phyloP scores from a whole-genome alignment of 2,797 vertebrate species.

The Dendrocincla tyrannina region DNA sequence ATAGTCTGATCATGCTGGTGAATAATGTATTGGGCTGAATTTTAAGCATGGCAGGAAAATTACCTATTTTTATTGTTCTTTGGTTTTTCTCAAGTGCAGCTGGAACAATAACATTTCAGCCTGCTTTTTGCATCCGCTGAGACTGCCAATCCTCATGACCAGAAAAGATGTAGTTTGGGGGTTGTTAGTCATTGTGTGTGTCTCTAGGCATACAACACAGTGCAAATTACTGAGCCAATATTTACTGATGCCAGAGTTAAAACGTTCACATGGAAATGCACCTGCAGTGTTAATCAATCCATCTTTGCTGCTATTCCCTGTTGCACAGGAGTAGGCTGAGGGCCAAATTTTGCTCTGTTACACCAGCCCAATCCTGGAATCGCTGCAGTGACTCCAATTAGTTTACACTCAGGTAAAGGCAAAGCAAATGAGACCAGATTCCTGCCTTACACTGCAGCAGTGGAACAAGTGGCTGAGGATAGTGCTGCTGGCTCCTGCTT shows the following conservation, averaged over 20 bases:
- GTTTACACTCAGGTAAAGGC: background rate
- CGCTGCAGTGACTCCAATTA: background rate
- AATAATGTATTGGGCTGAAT: constrained; percentile 45
- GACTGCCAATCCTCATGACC: constrained; percentile 38
- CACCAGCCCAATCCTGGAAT: background rate
- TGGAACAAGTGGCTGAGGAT: background rate
- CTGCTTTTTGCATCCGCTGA: background rate
- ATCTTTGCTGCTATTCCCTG: background rate
- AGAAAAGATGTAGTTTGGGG: background rate
- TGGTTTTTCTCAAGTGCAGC: constrained; percentile 14
- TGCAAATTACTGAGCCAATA: background rate
- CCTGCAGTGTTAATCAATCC: constrained; percentile 57
- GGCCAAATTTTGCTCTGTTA: constrained; percentile 22
- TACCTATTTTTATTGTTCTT: constrained; percentile 49
- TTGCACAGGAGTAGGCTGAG: background rate
- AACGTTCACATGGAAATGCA: constrained; percentile 34
- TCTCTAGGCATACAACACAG: background rate
- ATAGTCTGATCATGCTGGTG: constrained; percentile 48
- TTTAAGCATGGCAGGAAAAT: constrained; percentile 60
- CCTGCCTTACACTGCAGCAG: constrained; percentile 1
- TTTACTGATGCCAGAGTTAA: constrained; percentile 32
- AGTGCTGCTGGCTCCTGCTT: constrained; percentile 18
- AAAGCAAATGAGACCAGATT: constrained; percentile 2
- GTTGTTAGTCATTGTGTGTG: background rate
- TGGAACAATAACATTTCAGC: constrained; percentile 10